Conservation (phyloP, 2,888 invertebrate species). For the Belgica antarctica region DNA sequence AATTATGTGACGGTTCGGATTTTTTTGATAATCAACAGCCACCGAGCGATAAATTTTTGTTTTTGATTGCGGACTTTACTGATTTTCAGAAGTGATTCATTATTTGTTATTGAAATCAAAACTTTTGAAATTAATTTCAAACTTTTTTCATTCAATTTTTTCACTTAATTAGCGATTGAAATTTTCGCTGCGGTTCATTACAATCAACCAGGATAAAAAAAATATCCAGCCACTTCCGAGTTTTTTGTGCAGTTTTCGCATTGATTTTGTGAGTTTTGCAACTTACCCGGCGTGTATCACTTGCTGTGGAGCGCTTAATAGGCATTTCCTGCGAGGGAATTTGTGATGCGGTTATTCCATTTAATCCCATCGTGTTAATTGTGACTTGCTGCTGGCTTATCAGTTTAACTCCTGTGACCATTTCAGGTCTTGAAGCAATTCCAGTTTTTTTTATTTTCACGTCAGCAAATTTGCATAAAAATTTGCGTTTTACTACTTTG, state of each 20-base stretch:
- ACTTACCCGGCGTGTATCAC: conserved; percentile 42
- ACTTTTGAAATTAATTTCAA: neutral
- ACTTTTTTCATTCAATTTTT: too few relatives aligned
- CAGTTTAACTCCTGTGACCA: conserved; percentile 42
- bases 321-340: conserved; percentile 36
- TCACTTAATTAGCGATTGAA: conserved; percentile 12
- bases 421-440: conserved; percentile 6
- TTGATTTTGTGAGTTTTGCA: neutral
- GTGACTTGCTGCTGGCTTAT: conserved; percentile 42
- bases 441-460: neutral
- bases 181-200: neutral
- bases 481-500: too few relatives aligned
- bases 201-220: neutral
- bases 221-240: neutral
- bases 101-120: neutral
- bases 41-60: neutral
- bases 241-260: too few relatives aligned
- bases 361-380: conserved; percentile 40
- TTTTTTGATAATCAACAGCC: neutral
- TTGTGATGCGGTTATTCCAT: conserved; percentile 43
- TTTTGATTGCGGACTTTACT: neutral
- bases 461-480: conserved; percentile 25
- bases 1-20: conserved; percentile 33
- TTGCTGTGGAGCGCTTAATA: conserved; percentile 41
- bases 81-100: neutral